Evolutionary conservation across 2,113 vertebrate species (phyloP).

Genomic region (Zeus faber): DNA sequence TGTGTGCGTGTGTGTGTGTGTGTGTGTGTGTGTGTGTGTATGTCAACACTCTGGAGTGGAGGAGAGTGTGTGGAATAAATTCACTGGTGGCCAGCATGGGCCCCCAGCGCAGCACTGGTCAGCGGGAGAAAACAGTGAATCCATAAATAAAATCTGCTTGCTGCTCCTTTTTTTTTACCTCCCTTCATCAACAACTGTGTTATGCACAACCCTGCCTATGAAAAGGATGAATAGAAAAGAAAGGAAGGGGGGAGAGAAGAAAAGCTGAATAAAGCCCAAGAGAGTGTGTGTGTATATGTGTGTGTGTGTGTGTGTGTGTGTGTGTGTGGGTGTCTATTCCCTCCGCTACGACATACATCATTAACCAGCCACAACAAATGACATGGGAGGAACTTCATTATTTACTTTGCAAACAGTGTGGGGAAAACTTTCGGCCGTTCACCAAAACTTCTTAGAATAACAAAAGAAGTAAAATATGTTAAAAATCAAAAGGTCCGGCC

Average conservation of each 20-base stretch:
- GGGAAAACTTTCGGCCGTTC: no score
- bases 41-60: constrained; percentile 71
- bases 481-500: constrained; percentile 38
- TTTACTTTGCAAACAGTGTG: constrained; percentile 32
- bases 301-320: neutral
- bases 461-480: no score
- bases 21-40: no score
- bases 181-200: constrained; percentile 54
- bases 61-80: constrained; percentile 71
- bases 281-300: neutral
- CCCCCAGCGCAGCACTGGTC: constrained; percentile 61
- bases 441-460: no score
- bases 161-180: constrained; percentile 58
- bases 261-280: neutral
- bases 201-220: constrained; percentile 54
- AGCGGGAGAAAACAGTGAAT: constrained; percentile 41
- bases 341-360: constrained; percentile 57
- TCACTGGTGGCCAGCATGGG: constrained; percentile 67
- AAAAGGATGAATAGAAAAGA: constrained; percentile 57
- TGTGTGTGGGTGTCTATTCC: constrained; percentile 25
- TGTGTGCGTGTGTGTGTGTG: no score
- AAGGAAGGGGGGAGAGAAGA: constrained; percentile 26
- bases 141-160: constrained; percentile 75
- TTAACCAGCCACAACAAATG: constrained; percentile 53
- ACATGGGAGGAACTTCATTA: constrained; percentile 30